Evolutionary conservation across 1,140 invertebrate genomes (phyloP).

Genomic region (Pomacea maculata): DNA sequence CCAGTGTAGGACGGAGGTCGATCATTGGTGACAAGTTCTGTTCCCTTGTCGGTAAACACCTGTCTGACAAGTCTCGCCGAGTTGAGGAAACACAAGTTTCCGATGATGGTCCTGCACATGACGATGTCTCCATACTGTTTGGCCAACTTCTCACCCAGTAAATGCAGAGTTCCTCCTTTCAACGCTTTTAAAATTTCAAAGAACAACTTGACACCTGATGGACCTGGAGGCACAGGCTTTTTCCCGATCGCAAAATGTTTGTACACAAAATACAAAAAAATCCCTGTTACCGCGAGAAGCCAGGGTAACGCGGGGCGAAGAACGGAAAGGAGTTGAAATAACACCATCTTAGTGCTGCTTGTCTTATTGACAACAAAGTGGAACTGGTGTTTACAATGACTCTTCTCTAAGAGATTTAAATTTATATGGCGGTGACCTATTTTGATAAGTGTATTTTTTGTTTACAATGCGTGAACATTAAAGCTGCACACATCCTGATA

Average conservation of each 20-base stretch:
- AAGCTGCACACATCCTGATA: too few species aligned
- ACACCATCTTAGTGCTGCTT: too few species aligned
- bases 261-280: background rate
- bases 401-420: too few species aligned
- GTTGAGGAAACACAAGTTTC: background rate
- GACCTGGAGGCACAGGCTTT: background rate
- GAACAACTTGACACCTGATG: background rate
- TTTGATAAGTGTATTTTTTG: too few species aligned
- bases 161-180: background rate
- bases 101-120: background rate
- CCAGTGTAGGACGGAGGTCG: slow-evolving; percentile 5
- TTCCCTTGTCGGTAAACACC: background rate
- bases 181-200: background rate
- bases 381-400: too few species aligned
- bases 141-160: background rate
- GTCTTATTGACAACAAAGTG: too few species aligned
- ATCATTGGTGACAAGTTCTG: slow-evolving; percentile 16
- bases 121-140: background rate
- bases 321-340: too few species aligned
- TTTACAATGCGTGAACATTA: too few species aligned
- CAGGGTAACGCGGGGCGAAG: too few species aligned
- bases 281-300: background rate
- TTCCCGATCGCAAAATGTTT: background rate
- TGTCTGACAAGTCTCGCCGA: background rate
- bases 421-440: too few species aligned